Conservation (phyloP, 2,888 invertebrate genomes). For the Chrysina gloriosa region DNA sequence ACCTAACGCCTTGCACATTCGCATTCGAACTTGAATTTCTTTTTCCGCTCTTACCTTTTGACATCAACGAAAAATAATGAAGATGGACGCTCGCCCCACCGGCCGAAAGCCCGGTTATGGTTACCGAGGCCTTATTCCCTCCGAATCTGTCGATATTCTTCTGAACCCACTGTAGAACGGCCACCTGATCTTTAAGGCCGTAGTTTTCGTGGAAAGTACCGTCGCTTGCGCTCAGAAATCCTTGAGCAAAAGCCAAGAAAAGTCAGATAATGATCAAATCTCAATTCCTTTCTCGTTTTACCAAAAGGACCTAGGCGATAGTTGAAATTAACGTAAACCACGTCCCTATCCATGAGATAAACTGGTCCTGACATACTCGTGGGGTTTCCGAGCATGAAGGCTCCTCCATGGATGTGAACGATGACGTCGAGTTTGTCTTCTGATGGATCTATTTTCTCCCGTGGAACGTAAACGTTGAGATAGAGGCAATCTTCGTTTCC, state of each 20-base stretch:
- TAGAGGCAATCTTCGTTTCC: slow-evolving; percentile 75
- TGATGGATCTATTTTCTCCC: slow-evolving; percentile 38
- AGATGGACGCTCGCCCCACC: slow-evolving; percentile 79
- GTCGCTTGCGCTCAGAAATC: slow-evolving; percentile 79
- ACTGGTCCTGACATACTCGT: slow-evolving; percentile 49
- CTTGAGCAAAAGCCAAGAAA: slow-evolving; percentile 58
- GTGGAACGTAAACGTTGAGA: slow-evolving; percentile 71
- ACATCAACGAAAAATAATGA: slow-evolving; percentile 69
- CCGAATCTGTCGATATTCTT: slow-evolving; percentile 74
- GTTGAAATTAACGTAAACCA: slow-evolving; percentile 74
- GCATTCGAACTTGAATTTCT: too few relatives aligned
- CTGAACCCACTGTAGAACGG: slow-evolving; percentile 75
- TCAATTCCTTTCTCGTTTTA: slow-evolving; percentile 53
- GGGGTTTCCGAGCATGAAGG: slow-evolving; percentile 72
- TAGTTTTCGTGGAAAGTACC: slow-evolving; percentile 73
- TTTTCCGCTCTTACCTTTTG: too few relatives aligned
- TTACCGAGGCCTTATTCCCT: slow-evolving; percentile 74
- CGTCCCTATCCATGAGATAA: slow-evolving; percentile 66
- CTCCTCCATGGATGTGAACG: slow-evolving; percentile 73
- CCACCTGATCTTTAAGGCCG: slow-evolving; percentile 77
- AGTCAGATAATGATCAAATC: background rate
- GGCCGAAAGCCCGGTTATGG: slow-evolving; percentile 74
- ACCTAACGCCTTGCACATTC: too few relatives aligned
- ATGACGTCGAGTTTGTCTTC: slow-evolving; percentile 67
- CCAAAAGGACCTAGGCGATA: slow-evolving; percentile 77